Evolutionary conservation across 2,797 vertebrate species (phyloP).

Genomic region (Pterois miles): DNA sequence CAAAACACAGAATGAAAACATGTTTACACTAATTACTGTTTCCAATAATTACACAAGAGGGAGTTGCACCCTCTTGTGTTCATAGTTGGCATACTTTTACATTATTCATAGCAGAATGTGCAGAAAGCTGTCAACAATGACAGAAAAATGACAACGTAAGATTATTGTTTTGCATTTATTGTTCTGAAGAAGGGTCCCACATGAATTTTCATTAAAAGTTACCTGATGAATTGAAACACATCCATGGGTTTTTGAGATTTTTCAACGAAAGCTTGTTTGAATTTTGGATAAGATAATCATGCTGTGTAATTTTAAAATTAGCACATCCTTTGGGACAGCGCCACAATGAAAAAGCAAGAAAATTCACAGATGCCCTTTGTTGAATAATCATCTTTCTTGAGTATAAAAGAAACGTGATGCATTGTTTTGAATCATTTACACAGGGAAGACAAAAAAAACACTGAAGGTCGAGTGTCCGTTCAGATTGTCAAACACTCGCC

Average conservation of each 20-base stretch:
- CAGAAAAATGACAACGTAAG: neutral
- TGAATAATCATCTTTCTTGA: neutral
- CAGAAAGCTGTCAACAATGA: neutral
- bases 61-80: neutral
- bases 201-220: constrained; percentile 15
- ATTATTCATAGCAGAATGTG: neutral
- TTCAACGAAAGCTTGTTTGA: neutral
- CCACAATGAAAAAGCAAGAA: neutral
- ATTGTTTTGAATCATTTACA: neutral
- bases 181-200: neutral
- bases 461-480: constrained; percentile 60
- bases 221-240: neutral
- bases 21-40: neutral
- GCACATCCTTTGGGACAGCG: neutral
- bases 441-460: constrained; percentile 42
- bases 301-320: neutral
- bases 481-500: constrained; percentile 41
- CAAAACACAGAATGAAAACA: neutral
- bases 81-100: neutral
- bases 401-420: neutral
- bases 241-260: neutral
- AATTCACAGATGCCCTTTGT: neutral
- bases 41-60: constrained; percentile 17
- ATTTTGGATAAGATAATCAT: neutral
- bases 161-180: neutral